Evolutionary conservation across 2,113 vertebrate genomes (phyloP), one percentile per base, ranked within the genome.

Genomic region (Hemibagrus wyckioides): DNA sequence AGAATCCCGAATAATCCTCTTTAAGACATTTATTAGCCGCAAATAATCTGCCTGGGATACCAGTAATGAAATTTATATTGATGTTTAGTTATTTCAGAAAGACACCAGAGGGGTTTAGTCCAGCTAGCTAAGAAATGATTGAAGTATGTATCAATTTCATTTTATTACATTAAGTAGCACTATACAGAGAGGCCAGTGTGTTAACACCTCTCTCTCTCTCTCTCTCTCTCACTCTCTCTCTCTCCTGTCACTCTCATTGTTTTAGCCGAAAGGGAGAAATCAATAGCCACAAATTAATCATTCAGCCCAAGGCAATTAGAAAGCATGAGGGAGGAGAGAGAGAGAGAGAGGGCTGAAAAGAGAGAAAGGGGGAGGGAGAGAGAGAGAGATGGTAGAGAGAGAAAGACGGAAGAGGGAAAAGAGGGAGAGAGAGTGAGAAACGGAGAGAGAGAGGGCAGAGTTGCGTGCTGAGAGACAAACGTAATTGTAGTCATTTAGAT

Each of bases 121-220:
- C 17, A 79, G 36, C 0, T 7, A 33, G 76, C 77, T 15, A 52
- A 54, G 48, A 84, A 84, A 84, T 71, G n/a, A 83, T 4, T 28
- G 79, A 69, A 88, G 90, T 90, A 89, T 1, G 82, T 87, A 88
- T 90, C 91, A 85, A 80, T 84, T 92, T 89, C 88, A 80, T 88
- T 90, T 90, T 91, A 92, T 86, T 82, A 88, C 30, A 81, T 86
- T 89, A 88, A 81, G 90, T 88, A 90, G 90, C 83, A 85, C 91
- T 93, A n/a, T n/a, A 91, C 92, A 94, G 91, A 85, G 89, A 93
- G 87, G 88, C 90, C 88, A 88, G 90, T 86, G 88, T 86, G 92
- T 93, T 82, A 50, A 86, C 75, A 50, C 36, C 69, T 80, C 87
- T n/a, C 41, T 15, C 28, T 71, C 89, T 65, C 61, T 54, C 82